A percentile compares a stretch with the other conserved stretches of the same genome.
phyloP scores from a whole-genome alignment of 1,140 invertebrate species.

The Elymnias hypermnestra region DNA sequence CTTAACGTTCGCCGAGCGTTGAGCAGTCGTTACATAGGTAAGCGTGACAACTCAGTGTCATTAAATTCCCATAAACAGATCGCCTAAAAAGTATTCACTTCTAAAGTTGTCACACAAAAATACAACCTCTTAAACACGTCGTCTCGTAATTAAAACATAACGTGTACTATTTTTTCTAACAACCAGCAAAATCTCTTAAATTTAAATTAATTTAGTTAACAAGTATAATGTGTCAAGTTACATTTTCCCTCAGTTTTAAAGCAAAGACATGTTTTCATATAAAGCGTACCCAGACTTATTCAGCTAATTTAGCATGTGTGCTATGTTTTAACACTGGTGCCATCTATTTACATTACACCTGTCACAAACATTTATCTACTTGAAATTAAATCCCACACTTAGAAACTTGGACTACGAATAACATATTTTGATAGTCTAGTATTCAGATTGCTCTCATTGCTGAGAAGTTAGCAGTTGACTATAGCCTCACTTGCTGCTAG shows the following conservation, averaged over 20 bases:
- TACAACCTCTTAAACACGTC: not conserved
- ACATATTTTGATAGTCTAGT: conserved; percentile 1
- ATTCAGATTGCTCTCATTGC: too few relatives aligned
- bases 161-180: not conserved
- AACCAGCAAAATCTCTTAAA: conserved; percentile 28
- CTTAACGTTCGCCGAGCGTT: too few relatives aligned
- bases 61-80: too few relatives aligned
- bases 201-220: conserved; percentile 61
- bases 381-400: too few relatives aligned
- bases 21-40: too few relatives aligned
- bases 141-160: not conserved
- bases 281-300: conserved; percentile 25
- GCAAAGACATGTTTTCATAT: conserved; percentile 63
- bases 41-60: too few relatives aligned
- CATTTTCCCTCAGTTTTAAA: conserved; percentile 49
- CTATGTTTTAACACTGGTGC: conserved; percentile 50
- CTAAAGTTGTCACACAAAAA: too few relatives aligned
- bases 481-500: too few relatives aligned
- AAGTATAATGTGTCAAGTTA: conserved; percentile 45
- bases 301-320: conserved; percentile 63
- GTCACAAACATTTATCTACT: not conserved
- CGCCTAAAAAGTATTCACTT: too few relatives aligned
- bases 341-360: conserved; percentile 14
- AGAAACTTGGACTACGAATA: too few relatives aligned
- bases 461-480: too few relatives aligned